Evolutionary conservation across 1,140 invertebrate genomes (phyloP), one percentile per base, ranked within the genome.

Genomic region (Eupeodes corollae): DNA sequence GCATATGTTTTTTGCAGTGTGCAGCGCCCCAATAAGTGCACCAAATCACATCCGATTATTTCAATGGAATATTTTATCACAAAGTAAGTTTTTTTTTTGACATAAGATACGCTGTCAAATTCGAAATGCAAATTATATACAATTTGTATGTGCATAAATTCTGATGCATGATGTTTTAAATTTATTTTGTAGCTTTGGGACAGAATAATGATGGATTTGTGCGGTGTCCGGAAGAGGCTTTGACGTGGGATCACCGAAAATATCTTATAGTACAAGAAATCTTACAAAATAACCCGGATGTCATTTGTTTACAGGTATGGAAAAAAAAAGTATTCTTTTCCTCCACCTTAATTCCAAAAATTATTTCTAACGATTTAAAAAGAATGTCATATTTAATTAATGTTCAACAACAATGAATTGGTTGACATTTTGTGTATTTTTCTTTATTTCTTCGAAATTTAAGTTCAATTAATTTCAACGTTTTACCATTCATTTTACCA

Each of bases 61-160:
- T 53, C 83, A 86, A 55, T 86, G 84, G 83, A 86, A 86, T 61
- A 74, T 86, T 51, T 65, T 86, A 6, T 82, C 84, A 13, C 83
- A 86, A 76, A 79, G 83, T 86, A 73, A 67, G 61, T 56, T 21
- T 1, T 21, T 40, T 1, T 2, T n/a, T n/a, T n/a, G n/a, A n/a
- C n/a, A 43, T 43, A 1, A 2, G n/a, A 10, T 26, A 3, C n/a
- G 14, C 21, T 31, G 31, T 11, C 1, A 9, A 35, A 35, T 19
- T 19, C 18, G 33, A 33, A 35, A 33, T 3, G 13, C 40, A 18
- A 15, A 42, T 42, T 44, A 38, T 30, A 37, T 35, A 26, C 31
- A 44, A 8, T 31, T 44, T 18, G 18, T 35, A 11, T 10, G n/a
- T 33, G 21, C 26, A 15, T 32, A 15, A 26, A 38, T 26, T 13